A percentile compares a stretch with the other conserved stretches of the same genome.
phyloP scores from a whole-genome alignment of 2,888 invertebrate species.

The Aquatica leii region DNA sequence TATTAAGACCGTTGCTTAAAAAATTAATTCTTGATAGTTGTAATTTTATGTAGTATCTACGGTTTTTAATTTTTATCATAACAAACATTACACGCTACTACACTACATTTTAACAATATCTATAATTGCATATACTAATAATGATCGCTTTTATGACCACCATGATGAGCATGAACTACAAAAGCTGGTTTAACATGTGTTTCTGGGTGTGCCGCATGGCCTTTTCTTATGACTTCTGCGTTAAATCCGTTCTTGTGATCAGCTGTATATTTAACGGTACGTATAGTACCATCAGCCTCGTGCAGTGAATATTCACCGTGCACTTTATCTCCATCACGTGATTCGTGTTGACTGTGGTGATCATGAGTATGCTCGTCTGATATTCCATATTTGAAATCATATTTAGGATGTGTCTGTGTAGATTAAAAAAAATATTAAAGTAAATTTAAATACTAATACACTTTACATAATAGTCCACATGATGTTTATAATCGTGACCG shows the following conservation, averaged over 20 bases:
- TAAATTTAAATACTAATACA: too few relatives aligned
- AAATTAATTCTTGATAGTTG: too few relatives aligned
- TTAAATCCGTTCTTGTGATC: slow-evolving; percentile 66
- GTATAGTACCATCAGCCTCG: slow-evolving; percentile 66
- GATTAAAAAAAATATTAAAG: too few relatives aligned
- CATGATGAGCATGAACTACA: too few relatives aligned
- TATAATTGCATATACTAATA: too few relatives aligned
- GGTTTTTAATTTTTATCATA: too few relatives aligned
- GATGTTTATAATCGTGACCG: neutral
- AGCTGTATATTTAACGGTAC: slow-evolving; percentile 67
- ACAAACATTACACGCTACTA: too few relatives aligned
- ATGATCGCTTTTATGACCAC: too few relatives aligned
- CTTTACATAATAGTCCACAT: neutral
- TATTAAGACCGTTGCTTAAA: too few relatives aligned
- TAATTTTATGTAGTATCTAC: too few relatives aligned
- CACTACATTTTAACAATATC: too few relatives aligned
- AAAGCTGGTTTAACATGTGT: too few relatives aligned
- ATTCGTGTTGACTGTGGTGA: slow-evolving; percentile 65
- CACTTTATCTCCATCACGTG: slow-evolving; percentile 65
- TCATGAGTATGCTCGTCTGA: slow-evolving; percentile 67
- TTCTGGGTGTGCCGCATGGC: slow-evolving; percentile 67
- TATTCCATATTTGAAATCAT: slow-evolving; percentile 68
- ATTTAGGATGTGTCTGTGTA: slow-evolving; percentile 66
- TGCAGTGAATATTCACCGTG: slow-evolving; percentile 66
- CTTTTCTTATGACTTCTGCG: slow-evolving; percentile 57